A percentile compares a stretch with the other conserved stretches of the same genome.
Conservation (phyloP, 2,113 vertebrate genomes). For the Empidonax alnorum region DNA sequence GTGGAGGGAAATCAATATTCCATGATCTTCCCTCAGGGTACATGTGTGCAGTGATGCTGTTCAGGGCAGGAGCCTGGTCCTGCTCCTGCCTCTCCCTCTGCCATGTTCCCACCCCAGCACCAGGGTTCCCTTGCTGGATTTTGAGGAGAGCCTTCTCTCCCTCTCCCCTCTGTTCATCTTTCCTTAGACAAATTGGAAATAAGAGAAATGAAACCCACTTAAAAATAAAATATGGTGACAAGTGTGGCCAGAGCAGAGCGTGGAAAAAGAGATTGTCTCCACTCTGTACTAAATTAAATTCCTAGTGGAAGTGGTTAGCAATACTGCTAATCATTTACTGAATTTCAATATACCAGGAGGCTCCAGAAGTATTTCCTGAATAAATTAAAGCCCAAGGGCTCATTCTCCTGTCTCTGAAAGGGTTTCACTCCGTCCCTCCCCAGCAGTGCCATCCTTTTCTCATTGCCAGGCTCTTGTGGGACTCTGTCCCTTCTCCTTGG, state of each 20-base stretch:
- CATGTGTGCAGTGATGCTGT: neutral
- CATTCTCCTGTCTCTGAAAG: neutral
- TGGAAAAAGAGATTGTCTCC: neutral
- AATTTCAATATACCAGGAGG: neutral
- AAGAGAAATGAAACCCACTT: neutral
- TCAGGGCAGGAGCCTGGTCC: neutral
- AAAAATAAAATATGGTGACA: neutral
- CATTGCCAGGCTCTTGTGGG: neutral
- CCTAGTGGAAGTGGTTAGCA: neutral
- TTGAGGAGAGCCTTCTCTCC: neutral
- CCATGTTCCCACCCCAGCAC: fast-evolving
- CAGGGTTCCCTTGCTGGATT: fast-evolving
- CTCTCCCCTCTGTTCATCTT: neutral
- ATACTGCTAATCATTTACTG: neutral
- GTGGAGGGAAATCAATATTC: neutral
- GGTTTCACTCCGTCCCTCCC: fast-evolving
- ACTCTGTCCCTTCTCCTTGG: neutral
- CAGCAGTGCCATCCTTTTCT: neutral
- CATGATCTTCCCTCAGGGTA: neutral
- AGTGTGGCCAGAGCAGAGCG: neutral
- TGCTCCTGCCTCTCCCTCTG: neutral
- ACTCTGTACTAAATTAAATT: neutral
- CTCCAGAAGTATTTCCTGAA: neutral
- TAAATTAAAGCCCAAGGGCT: neutral
- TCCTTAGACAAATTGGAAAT: fast-evolving